Evolutionary conservation across 2,888 invertebrate species (phyloP).

Genomic region (Eilema griseolum): DNA sequence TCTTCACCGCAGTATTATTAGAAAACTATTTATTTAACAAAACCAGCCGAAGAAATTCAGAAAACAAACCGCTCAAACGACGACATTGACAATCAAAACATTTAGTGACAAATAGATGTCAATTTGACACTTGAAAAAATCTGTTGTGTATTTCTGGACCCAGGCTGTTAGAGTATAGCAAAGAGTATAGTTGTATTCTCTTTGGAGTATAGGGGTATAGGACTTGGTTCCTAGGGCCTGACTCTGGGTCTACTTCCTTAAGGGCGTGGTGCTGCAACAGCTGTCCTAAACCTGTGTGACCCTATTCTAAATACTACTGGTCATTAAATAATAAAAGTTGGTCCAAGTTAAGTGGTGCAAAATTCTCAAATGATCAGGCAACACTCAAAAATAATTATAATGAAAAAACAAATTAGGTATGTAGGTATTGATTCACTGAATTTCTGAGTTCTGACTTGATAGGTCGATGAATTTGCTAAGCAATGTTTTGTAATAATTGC

Average conservation of each 20-base stretch:
- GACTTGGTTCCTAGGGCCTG: too few species aligned
- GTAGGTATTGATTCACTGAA: background rate
- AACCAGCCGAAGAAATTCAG: background rate
- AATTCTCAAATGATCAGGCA: background rate
- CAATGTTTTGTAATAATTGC: conserved; percentile 29
- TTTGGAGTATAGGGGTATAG: too few species aligned
- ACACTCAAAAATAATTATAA: background rate
- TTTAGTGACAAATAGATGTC: background rate
- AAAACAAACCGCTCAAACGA: background rate
- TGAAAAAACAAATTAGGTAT: too few species aligned
- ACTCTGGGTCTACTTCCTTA: too few species aligned
- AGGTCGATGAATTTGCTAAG: conserved; percentile 43
- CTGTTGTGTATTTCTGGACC: too few species aligned
- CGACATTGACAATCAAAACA: background rate
- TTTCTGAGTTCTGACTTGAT: conserved; percentile 22
- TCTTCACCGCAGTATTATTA: background rate
- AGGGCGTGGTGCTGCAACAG: too few species aligned
- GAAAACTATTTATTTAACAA: background rate
- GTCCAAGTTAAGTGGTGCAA: too few species aligned
- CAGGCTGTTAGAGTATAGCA: too few species aligned
- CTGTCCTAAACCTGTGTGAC: too few species aligned
- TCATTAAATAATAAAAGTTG: too few species aligned
- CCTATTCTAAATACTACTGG: too few species aligned
- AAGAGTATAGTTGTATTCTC: too few species aligned
- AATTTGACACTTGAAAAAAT: background rate